Conservation (phyloP, 2,888 invertebrate genomes). For the Andricus quercusramuli region DNA sequence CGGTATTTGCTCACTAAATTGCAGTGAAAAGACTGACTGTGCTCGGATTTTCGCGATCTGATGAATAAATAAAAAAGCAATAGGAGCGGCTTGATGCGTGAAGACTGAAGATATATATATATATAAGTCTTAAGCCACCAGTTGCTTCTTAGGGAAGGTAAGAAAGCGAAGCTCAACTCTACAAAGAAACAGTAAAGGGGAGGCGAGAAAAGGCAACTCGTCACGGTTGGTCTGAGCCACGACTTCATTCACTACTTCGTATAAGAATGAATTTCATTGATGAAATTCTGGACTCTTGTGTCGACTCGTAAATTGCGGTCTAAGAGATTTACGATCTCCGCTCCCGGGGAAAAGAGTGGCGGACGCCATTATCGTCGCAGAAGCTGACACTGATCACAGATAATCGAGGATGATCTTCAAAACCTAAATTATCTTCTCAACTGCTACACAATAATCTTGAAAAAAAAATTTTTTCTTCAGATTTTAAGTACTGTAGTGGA, state of each 20-base stretch:
- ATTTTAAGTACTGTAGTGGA: no score
- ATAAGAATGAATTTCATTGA: slow-evolving; percentile 49
- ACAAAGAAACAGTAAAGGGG: slow-evolving; percentile 27
- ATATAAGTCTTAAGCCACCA: slow-evolving; percentile 19
- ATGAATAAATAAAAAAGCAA: neutral
- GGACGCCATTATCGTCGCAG: slow-evolving; percentile 19
- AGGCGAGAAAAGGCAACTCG: slow-evolving; percentile 48
- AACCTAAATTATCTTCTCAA: neutral
- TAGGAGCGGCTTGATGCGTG: neutral
- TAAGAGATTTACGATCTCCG: slow-evolving; percentile 30
- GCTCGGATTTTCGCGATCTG: neutral
- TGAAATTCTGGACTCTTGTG: slow-evolving; percentile 45
- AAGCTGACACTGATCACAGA: neutral
- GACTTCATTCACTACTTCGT: slow-evolving; percentile 48
- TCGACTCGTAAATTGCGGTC: slow-evolving; percentile 38
- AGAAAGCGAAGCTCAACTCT: slow-evolving; percentile 33
- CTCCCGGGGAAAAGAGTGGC: slow-evolving; percentile 9
- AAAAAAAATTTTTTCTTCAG: no score
- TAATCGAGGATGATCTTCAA: neutral
- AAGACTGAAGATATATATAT: neutral
- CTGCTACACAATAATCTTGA: no score
- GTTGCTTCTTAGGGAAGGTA: slow-evolving; percentile 21
- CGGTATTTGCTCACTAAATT: no score
- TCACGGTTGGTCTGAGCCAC: slow-evolving; percentile 46
- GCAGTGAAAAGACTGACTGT: neutral